Evolutionary conservation across 2,797 vertebrate genomes (phyloP).

Genomic region (Spondyliosoma cantharus): DNA sequence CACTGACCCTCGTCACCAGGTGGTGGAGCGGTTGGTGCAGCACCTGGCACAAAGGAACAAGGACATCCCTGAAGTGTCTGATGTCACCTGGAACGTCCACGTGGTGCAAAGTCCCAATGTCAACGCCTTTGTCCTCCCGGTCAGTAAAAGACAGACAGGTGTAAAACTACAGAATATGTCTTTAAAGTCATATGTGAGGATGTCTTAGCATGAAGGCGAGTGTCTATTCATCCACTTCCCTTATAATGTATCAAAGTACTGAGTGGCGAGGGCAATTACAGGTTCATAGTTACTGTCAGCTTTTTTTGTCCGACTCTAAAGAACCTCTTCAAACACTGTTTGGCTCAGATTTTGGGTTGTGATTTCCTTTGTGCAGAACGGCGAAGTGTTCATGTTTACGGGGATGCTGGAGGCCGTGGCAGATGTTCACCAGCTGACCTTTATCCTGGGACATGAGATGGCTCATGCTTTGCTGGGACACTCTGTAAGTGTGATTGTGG

Average conservation of each 20-base stretch:
- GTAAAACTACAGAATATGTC: neutral
- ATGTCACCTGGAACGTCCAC: conserved; percentile 88
- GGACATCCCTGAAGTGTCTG: conserved; percentile 88
- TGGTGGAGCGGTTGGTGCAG: conserved; percentile 85
- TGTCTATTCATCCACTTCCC: too few relatives aligned
- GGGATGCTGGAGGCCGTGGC: conserved; percentile 89
- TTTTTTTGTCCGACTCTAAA: neutral
- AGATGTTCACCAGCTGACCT: conserved; percentile 91
- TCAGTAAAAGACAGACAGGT: conserved; percentile 77
- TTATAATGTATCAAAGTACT: too few relatives aligned
- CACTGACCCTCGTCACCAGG: conserved; percentile 86
- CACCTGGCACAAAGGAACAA: conserved; percentile 90
- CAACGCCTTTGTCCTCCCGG: conserved; percentile 95
- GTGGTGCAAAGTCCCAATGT: conserved; percentile 87
- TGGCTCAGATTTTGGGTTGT: neutral
- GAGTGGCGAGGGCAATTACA: neutral
- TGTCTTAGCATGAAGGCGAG: neutral
- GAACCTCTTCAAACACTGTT: neutral
- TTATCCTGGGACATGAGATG: conserved; percentile 95
- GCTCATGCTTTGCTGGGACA: conserved; percentile 93
- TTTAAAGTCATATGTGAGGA: neutral
- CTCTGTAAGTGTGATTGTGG: conserved; percentile 84
- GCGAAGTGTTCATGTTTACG: conserved; percentile 94
- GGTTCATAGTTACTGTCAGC: neutral
- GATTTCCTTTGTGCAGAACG: conserved; percentile 83